Percentiles rank a stretch among this genome's conserved stretches.
These are phyloP conservation scores for Leptinotarsa juncta DNA, from an alignment of 2,888 invertebrate genomes.

Conservation along the genomic window DNA sequence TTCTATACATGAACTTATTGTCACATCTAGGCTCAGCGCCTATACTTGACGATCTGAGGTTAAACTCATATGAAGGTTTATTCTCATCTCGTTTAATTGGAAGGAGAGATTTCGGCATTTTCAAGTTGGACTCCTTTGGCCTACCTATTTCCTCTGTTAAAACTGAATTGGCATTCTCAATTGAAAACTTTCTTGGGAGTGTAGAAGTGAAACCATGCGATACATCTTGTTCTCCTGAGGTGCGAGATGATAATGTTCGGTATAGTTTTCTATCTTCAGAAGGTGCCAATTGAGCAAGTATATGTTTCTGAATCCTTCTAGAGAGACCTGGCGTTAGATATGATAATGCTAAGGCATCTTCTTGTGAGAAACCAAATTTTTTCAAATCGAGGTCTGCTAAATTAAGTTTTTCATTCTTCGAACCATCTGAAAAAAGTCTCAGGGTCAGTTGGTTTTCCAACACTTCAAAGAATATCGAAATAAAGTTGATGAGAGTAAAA, in stretches of 20 bases:
- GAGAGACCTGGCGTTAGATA: conserved; percentile 79
- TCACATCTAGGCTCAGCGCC: conserved; percentile 53
- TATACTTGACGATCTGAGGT: conserved; percentile 53
- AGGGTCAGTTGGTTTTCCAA: conserved; percentile 4
- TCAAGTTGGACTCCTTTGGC: conserved; percentile 35
- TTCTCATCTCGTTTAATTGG: conserved; percentile 55
- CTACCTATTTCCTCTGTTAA: conserved; percentile 36
- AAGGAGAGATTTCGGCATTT: conserved; percentile 52
- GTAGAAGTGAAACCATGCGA: conserved; percentile 53
- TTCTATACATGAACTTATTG: conserved; percentile 48
- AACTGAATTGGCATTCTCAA: conserved; percentile 49
- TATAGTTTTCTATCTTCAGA: conserved; percentile 76
- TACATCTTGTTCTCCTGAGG: conserved; percentile 47
- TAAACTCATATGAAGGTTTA: conserved; percentile 50
- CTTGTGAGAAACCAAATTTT: conserved; percentile 76
- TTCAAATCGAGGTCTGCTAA: conserved; percentile 73
- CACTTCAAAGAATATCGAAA: background rate
- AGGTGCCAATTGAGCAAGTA: conserved; percentile 77
- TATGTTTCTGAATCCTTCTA: conserved; percentile 77
- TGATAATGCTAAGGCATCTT: conserved; percentile 76
- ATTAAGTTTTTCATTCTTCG: conserved; percentile 64
- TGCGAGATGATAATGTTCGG: conserved; percentile 72
- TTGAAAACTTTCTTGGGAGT: conserved; percentile 65
- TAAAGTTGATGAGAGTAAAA: conserved; percentile 24
- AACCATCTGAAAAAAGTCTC: conserved; percentile 58